Evolutionary conservation across 2,888 invertebrate genomes (phyloP), one percentile per base, ranked within the genome.

Genomic region (Pachydiplax longipennis): DNA sequence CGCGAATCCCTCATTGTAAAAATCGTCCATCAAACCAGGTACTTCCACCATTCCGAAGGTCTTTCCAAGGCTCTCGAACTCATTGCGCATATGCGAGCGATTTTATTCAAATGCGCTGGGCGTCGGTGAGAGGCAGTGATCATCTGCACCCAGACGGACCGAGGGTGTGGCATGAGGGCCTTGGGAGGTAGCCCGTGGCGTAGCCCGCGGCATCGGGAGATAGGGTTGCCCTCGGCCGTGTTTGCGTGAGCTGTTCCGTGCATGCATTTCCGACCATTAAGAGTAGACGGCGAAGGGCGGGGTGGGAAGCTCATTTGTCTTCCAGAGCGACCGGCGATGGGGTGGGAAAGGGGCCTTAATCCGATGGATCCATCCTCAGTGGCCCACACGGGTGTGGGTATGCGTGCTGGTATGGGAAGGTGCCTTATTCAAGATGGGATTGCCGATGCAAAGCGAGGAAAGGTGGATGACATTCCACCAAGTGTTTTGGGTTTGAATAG

Each of bases 291-390:
- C 22, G 40, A 22, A 81, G 40, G 48, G 48, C 53, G 90, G 81
- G 90, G 61, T 35, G 87, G 87, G 87, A 40, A 40, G 61, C 87
- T 87, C 87, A 81, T 81, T 90, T 81, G 81, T 90, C 90, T 81
- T 81, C 81, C 90, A 15, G 80, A n/a, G 65, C 12, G 25, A 37
- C 37, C 37, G 81, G 48, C 73, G 90, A 73, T 80, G 80, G 90
- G 90, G 0, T n/a, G 53, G 81, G 53, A 48, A 40, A 35, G 80
- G 80, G 48, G 44, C 18, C 87, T 87, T 87, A 87, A 87, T 87
- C 83, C 58, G 82, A 31, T 44, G 82, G 2, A 48, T 12, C 31
- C 18, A 73, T 73, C 73, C n/a, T 35, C 44, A n/a, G 80, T 37
- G 37, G 80, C 22, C 44, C 44, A 44, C 8, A 5, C 22, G 65